Base-by-base conservation (phyloP, 2,888 invertebrate species). In the Caenorhabditis sulstoni region DNA sequence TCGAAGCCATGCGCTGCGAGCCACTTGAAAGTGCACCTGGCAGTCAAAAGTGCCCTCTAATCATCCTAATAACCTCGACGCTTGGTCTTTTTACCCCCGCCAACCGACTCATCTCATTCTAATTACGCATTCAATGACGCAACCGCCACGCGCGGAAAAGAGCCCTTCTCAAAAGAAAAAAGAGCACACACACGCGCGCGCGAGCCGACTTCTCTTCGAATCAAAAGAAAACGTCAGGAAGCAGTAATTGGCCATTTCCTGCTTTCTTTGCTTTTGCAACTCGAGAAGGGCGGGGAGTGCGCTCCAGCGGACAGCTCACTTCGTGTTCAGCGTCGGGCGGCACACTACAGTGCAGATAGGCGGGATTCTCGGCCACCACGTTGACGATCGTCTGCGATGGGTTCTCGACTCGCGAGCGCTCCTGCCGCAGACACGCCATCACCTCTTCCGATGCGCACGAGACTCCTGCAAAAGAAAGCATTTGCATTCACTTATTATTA, bases 311-410 rank as follows among this genome's bases (percentile, higher is more conserved):
- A 29, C 29, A 29, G 29, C 29, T 45, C 20, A 76, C 76, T 70
- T 80, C 76, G 66, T 80, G 80, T 39, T 70, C 74, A 12, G 68
- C 78, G 65, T 61, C 82, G 14, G 81, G 58, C n/a, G 83, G 86
- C 41, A 86, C 84, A 22, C 80, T 76, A 64, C 89, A 89, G 74
- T 89, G 89, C 41, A 89, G 74, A 77, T 89, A 89, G 4, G 89
- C 89, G 9, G 89, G 89, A 55, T 86, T 85, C 57, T 85, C 84
- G 35, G 86, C 86, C 16, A 75, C 64, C 23, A 87, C 87, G 5
- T 79, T 79, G 20, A 87, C 81, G 11, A 81, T 73, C 12, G 77
- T 79, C 49, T 77, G 76, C 9, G 75, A 55, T 3, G 82, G 84
- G 57, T 79, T 81, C 55, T 84, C 86, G 12, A 79, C 47, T 9